phyloP scores from a whole-genome alignment of 2,888 invertebrate genomes.

The Cheiracanthium punctorium region DNA sequence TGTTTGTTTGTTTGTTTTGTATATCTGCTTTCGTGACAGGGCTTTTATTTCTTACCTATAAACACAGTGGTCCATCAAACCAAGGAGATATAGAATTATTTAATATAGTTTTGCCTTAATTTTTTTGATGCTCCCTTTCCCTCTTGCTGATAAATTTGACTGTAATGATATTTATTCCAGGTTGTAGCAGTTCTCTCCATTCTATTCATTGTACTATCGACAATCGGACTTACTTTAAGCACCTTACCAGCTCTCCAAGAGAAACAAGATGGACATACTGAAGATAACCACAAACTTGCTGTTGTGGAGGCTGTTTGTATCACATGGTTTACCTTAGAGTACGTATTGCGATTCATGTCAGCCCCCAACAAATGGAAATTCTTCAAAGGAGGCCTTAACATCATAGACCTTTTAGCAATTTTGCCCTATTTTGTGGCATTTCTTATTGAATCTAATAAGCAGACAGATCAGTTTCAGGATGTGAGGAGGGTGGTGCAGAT shows the following conservation, averaged over 20 bases:
- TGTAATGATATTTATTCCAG: slow-evolving; percentile 81
- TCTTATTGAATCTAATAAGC: slow-evolving; percentile 96
- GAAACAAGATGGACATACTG: slow-evolving; percentile 85
- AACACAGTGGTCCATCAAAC: slow-evolving; percentile 44
- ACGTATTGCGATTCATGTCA: slow-evolving; percentile 96
- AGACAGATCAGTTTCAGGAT: slow-evolving; percentile 82
- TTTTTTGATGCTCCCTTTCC: slow-evolving; percentile 19
- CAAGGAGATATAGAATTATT: background rate
- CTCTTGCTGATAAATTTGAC: slow-evolving; percentile 41
- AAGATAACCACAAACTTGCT: slow-evolving; percentile 96
- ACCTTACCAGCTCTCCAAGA: slow-evolving; percentile 97
- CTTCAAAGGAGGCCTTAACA: slow-evolving; percentile 98
- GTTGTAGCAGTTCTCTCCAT: slow-evolving; percentile 99
- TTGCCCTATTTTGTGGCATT: slow-evolving; percentile 99
- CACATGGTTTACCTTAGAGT: slow-evolving; percentile 99
- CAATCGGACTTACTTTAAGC: slow-evolving; percentile 99
- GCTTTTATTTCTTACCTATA: background rate
- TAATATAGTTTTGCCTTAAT: slow-evolving; percentile 43
- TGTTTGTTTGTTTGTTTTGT: background rate
- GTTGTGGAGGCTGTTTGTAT: slow-evolving; percentile 99
- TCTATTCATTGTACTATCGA: slow-evolving; percentile 99
- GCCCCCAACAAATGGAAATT: slow-evolving; percentile 99
- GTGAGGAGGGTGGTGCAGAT: slow-evolving; percentile 98
- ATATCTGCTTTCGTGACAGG: background rate
- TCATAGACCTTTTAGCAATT: slow-evolving; percentile 98